Conservation (phyloP, 2,888 invertebrate genomes). For the Sinopyrophorus schimmeli region DNA sequence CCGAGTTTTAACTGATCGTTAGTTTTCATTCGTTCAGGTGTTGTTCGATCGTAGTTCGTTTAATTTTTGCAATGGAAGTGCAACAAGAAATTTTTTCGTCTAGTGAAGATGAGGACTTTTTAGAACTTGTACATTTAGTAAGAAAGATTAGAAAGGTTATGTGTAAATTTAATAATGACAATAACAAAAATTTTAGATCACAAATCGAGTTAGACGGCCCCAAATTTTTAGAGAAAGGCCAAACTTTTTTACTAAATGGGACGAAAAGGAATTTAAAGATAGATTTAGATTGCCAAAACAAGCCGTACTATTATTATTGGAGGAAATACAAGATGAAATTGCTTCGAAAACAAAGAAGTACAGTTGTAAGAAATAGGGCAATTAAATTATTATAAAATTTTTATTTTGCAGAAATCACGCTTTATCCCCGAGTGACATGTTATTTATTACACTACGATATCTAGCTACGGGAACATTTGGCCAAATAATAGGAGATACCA, state of each 20-base stretch:
- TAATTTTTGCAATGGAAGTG: too few species aligned
- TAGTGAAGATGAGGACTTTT: too few species aligned
- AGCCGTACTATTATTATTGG: neutral
- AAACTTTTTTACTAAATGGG: neutral
- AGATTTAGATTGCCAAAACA: conserved; percentile 1
- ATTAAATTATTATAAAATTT: too few species aligned
- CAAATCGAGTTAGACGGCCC: too few species aligned
- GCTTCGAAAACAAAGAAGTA: neutral
- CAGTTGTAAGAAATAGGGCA: neutral
- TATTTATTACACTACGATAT: neutral
- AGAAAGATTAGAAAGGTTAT: too few species aligned
- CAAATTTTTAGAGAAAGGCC: neutral
- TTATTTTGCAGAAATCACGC: conserved; percentile 8
- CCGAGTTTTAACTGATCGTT: too few species aligned
- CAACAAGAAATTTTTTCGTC: too few species aligned
- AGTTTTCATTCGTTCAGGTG: too few species aligned
- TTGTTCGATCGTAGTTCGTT: too few species aligned
- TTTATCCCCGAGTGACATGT: neutral
- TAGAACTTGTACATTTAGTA: too few species aligned
- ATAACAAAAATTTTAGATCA: too few species aligned
- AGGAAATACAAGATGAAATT: neutral
- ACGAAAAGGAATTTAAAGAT: neutral
- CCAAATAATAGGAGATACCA: neutral
- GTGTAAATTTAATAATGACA: too few species aligned
- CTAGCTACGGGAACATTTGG: neutral